phyloP scores from a whole-genome alignment of 2,888 invertebrate genomes.

The Melikaiella ostensackeni region DNA sequence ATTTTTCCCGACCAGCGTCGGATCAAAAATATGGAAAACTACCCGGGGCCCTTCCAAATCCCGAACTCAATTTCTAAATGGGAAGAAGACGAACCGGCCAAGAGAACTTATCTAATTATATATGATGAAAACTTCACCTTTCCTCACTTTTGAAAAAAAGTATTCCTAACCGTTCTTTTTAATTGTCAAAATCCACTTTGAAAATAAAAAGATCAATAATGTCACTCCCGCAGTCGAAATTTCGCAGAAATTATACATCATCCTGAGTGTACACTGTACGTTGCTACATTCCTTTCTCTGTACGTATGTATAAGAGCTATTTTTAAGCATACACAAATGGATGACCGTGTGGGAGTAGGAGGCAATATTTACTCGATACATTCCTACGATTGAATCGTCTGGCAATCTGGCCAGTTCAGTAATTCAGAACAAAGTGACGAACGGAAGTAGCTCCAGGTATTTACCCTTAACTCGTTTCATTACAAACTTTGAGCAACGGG shows the following conservation, averaged over 20 bases:
- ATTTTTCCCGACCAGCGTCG: too few relatives aligned
- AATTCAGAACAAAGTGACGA: conserved; percentile 30
- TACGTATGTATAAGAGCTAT: conserved; percentile 3
- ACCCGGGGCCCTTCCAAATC: too few relatives aligned
- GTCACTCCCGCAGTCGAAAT: neutral
- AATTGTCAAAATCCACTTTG: neutral
- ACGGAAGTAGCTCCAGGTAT: conserved; percentile 23
- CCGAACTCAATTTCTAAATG: too few relatives aligned
- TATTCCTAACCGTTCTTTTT: neutral
- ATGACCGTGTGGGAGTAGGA: conserved; percentile 21
- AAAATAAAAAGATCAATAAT: neutral
- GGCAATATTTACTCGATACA: conserved; percentile 37
- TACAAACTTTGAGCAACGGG: conserved; percentile 18
- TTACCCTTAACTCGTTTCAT: conserved; percentile 15
- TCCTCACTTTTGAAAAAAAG: neutral
- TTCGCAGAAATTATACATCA: neutral
- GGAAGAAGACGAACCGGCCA: too few relatives aligned
- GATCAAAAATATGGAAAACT: too few relatives aligned
- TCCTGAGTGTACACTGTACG: neutral
- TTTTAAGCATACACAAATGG: conserved; percentile 25
- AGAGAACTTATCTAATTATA: too few relatives aligned
- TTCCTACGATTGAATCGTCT: conserved; percentile 33
- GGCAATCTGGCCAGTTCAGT: conserved; percentile 32
- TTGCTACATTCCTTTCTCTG: conserved; percentile 15
- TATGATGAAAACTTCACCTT: too few relatives aligned